Conservation (phyloP, 2,113 vertebrate genomes). For the Tapirus terrestris region DNA sequence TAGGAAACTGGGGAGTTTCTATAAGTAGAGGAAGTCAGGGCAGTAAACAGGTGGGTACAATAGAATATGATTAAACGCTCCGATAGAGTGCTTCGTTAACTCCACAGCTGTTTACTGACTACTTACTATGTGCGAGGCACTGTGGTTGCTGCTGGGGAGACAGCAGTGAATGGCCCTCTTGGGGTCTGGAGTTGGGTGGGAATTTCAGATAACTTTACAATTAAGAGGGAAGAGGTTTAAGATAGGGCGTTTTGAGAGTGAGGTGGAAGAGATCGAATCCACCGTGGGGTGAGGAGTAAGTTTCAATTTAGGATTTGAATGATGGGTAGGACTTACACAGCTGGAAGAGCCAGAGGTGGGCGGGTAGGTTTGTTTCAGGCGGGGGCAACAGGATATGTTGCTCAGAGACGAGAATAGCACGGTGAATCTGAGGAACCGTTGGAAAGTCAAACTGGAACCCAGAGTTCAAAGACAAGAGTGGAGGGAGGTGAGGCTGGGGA, state of each 20-base stretch:
- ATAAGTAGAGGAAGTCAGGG: not conserved
- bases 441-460: not conserved
- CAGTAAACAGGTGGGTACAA: not conserved
- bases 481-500: not conserved
- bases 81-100: not conserved
- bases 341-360: not conserved
- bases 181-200: not conserved
- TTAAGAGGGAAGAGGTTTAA: not conserved
- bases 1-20: not conserved
- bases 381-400: not conserved
- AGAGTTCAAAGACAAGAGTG: not conserved
- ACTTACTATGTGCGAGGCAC: rapidly evolving
- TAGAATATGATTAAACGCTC: not conserved
- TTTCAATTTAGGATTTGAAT: not conserved
- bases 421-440: not conserved
- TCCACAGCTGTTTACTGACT: not conserved
- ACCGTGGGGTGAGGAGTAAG: not conserved
- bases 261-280: not conserved
- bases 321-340: not conserved
- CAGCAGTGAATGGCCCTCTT: not conserved
- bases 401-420: not conserved
- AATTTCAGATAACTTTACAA: not conserved
- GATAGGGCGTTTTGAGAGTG: not conserved
- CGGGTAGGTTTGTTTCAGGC: not conserved
- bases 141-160: not conserved